Percentiles rank a stretch among this genome's conserved stretches.
phyloP scores from a whole-genome alignment of 2,797 vertebrate genomes.

The Sarcophilus harrisii region DNA sequence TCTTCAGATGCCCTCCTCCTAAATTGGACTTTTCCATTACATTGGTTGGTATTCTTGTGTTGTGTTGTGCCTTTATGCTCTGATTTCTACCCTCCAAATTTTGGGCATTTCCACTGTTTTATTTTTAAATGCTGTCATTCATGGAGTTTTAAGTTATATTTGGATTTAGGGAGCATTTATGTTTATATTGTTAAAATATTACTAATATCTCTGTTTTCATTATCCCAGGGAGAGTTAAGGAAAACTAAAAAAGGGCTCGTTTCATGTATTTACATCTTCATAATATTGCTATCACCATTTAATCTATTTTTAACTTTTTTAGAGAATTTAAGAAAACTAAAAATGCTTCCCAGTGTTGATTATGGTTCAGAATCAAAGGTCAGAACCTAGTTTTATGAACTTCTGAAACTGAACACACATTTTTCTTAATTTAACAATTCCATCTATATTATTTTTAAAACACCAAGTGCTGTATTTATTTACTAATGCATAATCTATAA shows the following conservation, averaged over 20 bases:
- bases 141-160: slow-evolving; percentile 10
- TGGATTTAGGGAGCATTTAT: slow-evolving; percentile 5
- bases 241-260: slow-evolving; percentile 21
- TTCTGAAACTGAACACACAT: slow-evolving; percentile 23
- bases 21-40: not conserved
- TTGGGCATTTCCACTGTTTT: slow-evolving; percentile 27
- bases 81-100: slow-evolving; percentile 9
- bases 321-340: not conserved
- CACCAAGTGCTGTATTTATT: not conserved
- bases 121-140: slow-evolving; percentile 14
- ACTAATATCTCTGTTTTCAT: slow-evolving; percentile 5
- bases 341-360: not conserved
- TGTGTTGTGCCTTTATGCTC: not conserved
- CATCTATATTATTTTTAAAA: slow-evolving; percentile 20
- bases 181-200: slow-evolving; percentile 45
- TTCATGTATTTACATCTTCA: slow-evolving; percentile 34
- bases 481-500: slow-evolving; percentile 19
- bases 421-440: slow-evolving; percentile 55
- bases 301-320: not conserved
- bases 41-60: slow-evolving; percentile 32
- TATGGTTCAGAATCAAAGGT: not conserved
- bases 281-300: not conserved
- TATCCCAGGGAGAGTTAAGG: slow-evolving; percentile 16
- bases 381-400: slow-evolving; percentile 20
- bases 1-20: slow-evolving; percentile 16